Evolutionary conservation across 1,140 invertebrate genomes (phyloP), one percentile per base, ranked within the genome.

Genomic region (Bombus superbus): DNA sequence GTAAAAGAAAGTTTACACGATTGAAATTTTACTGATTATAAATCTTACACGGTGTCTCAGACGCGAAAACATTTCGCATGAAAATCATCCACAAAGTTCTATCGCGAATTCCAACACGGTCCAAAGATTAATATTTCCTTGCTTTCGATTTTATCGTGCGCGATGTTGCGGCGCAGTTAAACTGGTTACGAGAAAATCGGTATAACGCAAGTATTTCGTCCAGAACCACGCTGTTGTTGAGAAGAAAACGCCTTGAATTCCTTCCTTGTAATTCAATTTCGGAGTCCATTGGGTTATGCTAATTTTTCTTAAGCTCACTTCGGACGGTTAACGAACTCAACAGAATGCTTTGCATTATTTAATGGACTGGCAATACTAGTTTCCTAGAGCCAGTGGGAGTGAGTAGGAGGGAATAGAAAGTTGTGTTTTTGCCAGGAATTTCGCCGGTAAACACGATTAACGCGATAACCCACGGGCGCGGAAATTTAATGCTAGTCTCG

Each of bases 271-370:
- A 83, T 66, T 83, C 42, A 72, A 76, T 83, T 38, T 28, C 72
- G 8, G 25, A 22, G 22, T 44, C 42, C 59, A 62, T 76, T 66
- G n/a, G 10, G 47, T 76, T 44, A 66, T 66, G 73, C 22, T 76
- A 76, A 76, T 83, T 83, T 83, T 83, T 76, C n/a, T n/a, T 38
- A 25, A 40, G 13, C 32, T 28, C 28, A 44, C 35, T 25, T n/a
- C 44, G 32, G 44, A 53, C 57, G 22, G 18, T 68, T 66, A 68
- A 77, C 73, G 62, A 76, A 77, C 59, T 77, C 44, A 11, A 25
- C 42, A 38, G 73, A 77, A 53, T 68, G 73, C 32, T 83, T 83
- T 77, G 73, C 81, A 40, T 83, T 83, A 83, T 76, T 47, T 68
- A 68, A 66, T 77, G 59, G 73, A 40, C 32, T 47, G 35, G 62